These are phyloP conservation scores for Drosophila kohkoa DNA, from an alignment of 1,140 invertebrate genomes.

Conservation along the genomic window DNA sequence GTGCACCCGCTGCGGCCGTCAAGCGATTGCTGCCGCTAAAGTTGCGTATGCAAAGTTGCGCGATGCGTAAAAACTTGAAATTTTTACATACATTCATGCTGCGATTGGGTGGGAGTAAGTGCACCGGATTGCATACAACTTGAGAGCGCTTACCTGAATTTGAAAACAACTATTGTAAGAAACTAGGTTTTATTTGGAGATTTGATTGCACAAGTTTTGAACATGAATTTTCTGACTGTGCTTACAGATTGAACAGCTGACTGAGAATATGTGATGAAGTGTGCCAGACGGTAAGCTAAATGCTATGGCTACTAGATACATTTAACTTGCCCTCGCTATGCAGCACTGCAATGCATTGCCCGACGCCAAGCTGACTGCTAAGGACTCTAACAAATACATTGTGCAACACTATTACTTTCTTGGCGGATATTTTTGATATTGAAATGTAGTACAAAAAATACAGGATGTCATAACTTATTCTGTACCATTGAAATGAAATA, in stretches of 20 bases:
- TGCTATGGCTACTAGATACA: slow-evolving; percentile 38
- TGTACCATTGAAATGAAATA: too few relatives aligned
- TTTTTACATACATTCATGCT: slow-evolving; percentile 70
- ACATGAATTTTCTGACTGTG: slow-evolving; percentile 38
- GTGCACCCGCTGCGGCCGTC: not conserved
- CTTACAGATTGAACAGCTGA: slow-evolving; percentile 41
- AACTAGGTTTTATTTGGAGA: not conserved
- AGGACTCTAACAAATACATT: too few relatives aligned
- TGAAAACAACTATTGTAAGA: not conserved
- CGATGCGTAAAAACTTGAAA: slow-evolving; percentile 61
- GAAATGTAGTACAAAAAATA: not conserved
- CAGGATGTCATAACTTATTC: not conserved
- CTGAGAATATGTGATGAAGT: slow-evolving; percentile 13
- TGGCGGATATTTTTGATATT: not conserved
- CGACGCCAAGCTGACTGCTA: too few relatives aligned
- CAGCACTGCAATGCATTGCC: not conserved
- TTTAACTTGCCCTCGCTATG: not conserved
- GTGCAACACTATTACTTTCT: not conserved
- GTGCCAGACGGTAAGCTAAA: slow-evolving; percentile 17
- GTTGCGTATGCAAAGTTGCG: slow-evolving; percentile 47
- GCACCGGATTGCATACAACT: slow-evolving; percentile 5
- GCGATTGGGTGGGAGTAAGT: slow-evolving; percentile 12
- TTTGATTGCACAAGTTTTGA: slow-evolving; percentile 6
- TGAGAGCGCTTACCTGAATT: slow-evolving; percentile 37
- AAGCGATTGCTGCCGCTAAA: slow-evolving; percentile 8